phyloP scores from a whole-genome alignment of 2,888 invertebrate genomes.

The Idaea biselata region DNA sequence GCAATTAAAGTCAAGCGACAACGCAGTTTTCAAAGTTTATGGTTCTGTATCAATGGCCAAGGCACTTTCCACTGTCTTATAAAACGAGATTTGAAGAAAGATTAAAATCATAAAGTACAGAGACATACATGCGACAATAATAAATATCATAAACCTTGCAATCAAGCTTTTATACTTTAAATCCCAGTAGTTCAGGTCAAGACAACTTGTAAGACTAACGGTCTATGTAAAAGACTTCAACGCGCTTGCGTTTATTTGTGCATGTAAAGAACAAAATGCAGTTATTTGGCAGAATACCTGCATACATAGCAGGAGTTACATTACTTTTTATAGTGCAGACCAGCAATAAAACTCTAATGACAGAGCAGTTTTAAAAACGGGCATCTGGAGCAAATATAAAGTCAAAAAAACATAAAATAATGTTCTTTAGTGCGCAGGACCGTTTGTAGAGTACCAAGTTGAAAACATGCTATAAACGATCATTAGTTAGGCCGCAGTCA shows the following conservation, averaged over 20 bases:
- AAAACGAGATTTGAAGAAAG: neutral
- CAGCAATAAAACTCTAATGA: too few species aligned
- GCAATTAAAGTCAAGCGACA: neutral
- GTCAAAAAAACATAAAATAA: too few species aligned
- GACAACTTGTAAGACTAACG: conserved; percentile 24
- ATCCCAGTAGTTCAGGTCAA: conserved; percentile 12
- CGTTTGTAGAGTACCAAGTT: too few species aligned
- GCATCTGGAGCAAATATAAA: too few species aligned
- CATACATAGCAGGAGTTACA: too few species aligned
- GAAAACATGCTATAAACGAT: too few species aligned
- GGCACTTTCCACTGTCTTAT: neutral
- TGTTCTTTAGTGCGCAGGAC: too few species aligned
- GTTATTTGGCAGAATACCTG: neutral
- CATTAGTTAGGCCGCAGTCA: too few species aligned
- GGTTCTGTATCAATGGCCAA: neutral
- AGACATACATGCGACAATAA: neutral
- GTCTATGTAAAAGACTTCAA: conserved; percentile 31
- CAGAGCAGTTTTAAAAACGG: too few species aligned
- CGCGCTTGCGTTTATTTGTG: conserved; percentile 21
- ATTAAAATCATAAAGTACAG: neutral
- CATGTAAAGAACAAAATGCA: neutral
- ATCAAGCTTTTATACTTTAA: conserved; percentile 12
- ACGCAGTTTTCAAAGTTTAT: neutral
- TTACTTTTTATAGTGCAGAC: neutral
- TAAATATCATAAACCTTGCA: conserved; percentile 20